phyloP scores from a whole-genome alignment of 2,888 invertebrate genomes.

The Ecdyonurus torrentis region DNA sequence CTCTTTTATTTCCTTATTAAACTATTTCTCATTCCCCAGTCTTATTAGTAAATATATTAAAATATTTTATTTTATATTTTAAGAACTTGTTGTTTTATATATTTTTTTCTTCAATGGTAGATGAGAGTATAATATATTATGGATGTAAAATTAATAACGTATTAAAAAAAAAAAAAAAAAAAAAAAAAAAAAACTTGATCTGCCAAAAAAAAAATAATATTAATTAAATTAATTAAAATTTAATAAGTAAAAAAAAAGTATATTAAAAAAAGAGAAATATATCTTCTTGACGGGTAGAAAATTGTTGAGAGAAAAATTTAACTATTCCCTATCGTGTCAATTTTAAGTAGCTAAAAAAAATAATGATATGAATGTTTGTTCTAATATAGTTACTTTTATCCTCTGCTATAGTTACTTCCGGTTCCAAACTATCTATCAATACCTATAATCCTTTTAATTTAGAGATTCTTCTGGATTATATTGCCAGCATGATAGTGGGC shows the following conservation, averaged over 20 bases:
- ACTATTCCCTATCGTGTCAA: constrained; percentile 16
- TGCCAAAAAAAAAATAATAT: constrained; percentile 5
- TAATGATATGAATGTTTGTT: neutral
- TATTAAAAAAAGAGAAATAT: no score
- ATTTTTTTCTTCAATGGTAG: constrained; percentile 3
- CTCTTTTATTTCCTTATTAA: no score
- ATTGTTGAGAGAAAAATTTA: constrained; percentile 8
- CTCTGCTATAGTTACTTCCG: neutral
- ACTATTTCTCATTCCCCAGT: neutral
- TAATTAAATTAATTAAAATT: constrained; percentile 6
- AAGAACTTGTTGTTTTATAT: neutral
- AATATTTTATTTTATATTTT: constrained; percentile 3
- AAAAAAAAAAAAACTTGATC: constrained; percentile 6
- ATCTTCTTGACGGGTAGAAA: constrained; percentile 8
- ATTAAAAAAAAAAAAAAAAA: no score
- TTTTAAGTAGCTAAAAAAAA: constrained; percentile 15
- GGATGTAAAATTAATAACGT: no score
- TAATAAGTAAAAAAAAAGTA: no score
- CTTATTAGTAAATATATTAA: neutral
- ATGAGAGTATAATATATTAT: neutral
- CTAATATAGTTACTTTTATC: no score
- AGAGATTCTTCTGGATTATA: no score
- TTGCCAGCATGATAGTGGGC: no score
- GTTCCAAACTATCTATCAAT: no score
- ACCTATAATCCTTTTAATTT: no score